Conservation (phyloP, 2,797 vertebrate genomes). For the Lacerta bilineata region DNA sequence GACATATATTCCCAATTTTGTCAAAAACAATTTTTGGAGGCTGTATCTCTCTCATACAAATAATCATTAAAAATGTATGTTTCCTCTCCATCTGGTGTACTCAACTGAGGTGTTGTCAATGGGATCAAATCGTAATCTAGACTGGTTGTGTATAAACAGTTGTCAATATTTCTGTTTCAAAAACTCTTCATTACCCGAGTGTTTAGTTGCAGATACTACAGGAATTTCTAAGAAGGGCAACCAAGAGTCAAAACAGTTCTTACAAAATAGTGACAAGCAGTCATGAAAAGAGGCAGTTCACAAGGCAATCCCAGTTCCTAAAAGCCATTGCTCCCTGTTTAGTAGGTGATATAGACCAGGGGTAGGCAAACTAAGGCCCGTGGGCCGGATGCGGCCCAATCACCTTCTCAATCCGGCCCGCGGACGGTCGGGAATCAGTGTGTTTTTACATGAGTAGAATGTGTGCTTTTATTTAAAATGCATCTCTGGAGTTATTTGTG, state of each 20-base stretch:
- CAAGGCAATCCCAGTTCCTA: neutral
- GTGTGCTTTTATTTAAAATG: too few relatives aligned
- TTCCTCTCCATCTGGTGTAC: constrained; percentile 54
- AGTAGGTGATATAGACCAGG: constrained; percentile 18
- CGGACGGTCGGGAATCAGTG: too few relatives aligned
- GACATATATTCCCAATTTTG: constrained; percentile 72
- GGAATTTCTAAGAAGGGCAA: constrained; percentile 58
- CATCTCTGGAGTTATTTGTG: too few relatives aligned
- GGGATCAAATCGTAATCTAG: constrained; percentile 61
- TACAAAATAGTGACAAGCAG: neutral
- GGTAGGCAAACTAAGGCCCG: too few relatives aligned
- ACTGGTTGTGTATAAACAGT: constrained; percentile 47
- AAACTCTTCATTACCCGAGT: constrained; percentile 61
- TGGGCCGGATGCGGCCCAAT: too few relatives aligned
- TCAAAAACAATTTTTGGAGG: constrained; percentile 67
- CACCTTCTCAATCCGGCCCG: too few relatives aligned
- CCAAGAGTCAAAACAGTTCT: constrained; percentile 57
- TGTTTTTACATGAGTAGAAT: too few relatives aligned
- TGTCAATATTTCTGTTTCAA: constrained; percentile 73
- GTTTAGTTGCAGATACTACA: constrained; percentile 43
- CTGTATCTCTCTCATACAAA: constrained; percentile 64
- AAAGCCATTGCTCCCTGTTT: constrained; percentile 38
- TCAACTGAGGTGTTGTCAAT: constrained; percentile 66
- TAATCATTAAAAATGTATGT: constrained; percentile 71
- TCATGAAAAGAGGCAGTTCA: neutral